Conservation (phyloP, 2,888 invertebrate genomes). For the Eristalis intricaria region DNA sequence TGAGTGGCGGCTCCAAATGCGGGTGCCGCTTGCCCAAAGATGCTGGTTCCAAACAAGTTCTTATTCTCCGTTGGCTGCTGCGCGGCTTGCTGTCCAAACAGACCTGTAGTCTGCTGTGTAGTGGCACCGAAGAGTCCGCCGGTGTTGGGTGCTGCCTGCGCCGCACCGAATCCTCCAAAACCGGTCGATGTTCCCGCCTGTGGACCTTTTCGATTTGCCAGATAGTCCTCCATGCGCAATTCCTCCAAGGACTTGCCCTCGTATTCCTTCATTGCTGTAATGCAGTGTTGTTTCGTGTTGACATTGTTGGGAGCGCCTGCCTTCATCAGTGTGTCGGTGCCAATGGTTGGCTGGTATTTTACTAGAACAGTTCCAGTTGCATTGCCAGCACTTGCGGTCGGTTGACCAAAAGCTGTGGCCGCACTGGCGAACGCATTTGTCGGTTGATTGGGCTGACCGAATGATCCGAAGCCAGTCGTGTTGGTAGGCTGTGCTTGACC, state of each 20-base stretch:
- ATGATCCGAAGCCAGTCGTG: constrained; percentile 83
- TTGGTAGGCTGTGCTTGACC: constrained; percentile 82
- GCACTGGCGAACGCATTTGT: constrained; percentile 83
- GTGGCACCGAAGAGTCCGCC: constrained; percentile 82
- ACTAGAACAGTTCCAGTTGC: constrained; percentile 86
- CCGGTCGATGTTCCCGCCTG: constrained; percentile 79
- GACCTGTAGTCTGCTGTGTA: constrained; percentile 79
- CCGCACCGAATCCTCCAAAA: constrained; percentile 77
- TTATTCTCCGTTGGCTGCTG: constrained; percentile 82
- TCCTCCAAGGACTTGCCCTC: constrained; percentile 97
- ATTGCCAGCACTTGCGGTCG: constrained; percentile 74
- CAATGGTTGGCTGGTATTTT: constrained; percentile 93
- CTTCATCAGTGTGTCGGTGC: constrained; percentile 95
- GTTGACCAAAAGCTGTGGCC: constrained; percentile 77
- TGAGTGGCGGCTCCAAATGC: constrained; percentile 83
- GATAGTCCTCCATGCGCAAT: constrained; percentile 95
- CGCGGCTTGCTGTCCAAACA: constrained; percentile 82
- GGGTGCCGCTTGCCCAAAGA: constrained; percentile 82
- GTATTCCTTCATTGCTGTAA: constrained; percentile 99
- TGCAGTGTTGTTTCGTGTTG: constrained; percentile 96
- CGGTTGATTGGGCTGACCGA: constrained; percentile 84
- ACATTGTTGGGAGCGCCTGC: constrained; percentile 92
- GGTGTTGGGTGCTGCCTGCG: constrained; percentile 78
- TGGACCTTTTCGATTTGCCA: constrained; percentile 92
- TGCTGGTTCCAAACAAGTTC: constrained; percentile 82